Conservation (phyloP, 2,888 invertebrate genomes). For the Teinopalpus imperialis region DNA sequence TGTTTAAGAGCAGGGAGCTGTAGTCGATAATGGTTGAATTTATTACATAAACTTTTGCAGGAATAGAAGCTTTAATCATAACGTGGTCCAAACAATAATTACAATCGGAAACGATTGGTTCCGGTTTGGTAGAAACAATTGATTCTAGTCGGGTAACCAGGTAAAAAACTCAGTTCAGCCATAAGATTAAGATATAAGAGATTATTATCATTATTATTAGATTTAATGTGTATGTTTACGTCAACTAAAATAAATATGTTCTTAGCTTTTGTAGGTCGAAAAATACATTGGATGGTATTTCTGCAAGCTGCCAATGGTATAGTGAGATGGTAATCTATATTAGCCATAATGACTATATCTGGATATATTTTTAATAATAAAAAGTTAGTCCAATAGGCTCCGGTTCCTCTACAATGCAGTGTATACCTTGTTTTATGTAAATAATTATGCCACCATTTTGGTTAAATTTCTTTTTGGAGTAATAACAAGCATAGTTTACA, state of each 20-base stretch:
- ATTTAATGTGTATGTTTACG: not conserved
- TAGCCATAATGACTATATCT: not conserved
- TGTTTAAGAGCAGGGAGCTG: no score
- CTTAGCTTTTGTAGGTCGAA: not conserved
- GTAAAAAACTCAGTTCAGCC: not conserved
- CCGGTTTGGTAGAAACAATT: no score
- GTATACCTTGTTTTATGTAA: not conserved
- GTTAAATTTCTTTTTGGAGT: not conserved
- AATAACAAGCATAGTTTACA: not conserved
- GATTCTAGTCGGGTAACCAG: no score
- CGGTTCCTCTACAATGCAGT: not conserved
- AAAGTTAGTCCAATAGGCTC: not conserved
- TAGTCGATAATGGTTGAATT: not conserved
- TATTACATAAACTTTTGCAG: not conserved
- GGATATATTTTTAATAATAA: not conserved
- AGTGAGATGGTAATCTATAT: not conserved
- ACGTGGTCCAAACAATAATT: no score
- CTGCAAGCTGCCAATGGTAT: not conserved
- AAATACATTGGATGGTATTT: not conserved
- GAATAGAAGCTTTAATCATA: not conserved
- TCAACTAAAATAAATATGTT: not conserved
- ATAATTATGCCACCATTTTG: not conserved
- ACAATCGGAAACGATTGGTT: no score
- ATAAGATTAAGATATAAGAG: no score
- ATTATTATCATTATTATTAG: not conserved